Evolutionary conservation across 2,888 invertebrate species (phyloP), one percentile per base, ranked within the genome.

Genomic region (Podabrus alpinus): DNA sequence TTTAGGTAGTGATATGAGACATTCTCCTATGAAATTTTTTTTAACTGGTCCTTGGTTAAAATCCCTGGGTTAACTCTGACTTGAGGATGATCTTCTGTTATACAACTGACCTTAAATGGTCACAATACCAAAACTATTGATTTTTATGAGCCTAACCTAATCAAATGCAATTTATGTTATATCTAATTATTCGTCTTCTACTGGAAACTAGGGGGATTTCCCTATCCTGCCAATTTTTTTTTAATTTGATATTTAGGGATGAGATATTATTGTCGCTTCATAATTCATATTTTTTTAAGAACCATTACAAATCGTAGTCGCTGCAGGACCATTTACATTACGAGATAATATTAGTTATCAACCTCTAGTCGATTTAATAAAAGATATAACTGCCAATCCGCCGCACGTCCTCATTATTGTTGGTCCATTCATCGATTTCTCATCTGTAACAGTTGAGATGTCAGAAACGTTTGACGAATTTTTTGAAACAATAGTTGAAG

Each of bases 311-410:
- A 88, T 97, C 74, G 90, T 96, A 13, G 88, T 95, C 60, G 95
- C 94, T 1, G 90, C 94, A 19, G 97, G 97, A 0, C 97, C 97
- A 0, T 97, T 92, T 84, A 95, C 96, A 0, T 90, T 93, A 3
- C 90, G 91, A 2, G 94, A 94, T 82, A 94, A 94, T 85, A 86
- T 96, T 72, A 87, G 90, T 0, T 97, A 94, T 84, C 94, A 96
- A 82, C 96, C 97, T 0, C 87, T 97, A 59, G 91, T 92, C 81
- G 95, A 96, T 83, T 88, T 97, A 17, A 87, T 96, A 10, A 84
- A 83, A 15, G 92, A 93, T 82, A 91, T 96, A 0, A 88, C 87
- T 72, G 88, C 91, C 13, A 89, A 93, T 78, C 90, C 90, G 80
- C 97, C 97, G 0, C 93, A 97, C 85, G 88, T 97, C 16, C 90